Evolutionary conservation across 2,113 vertebrate species (phyloP).

Genomic region (Serilophus lunatus): DNA sequence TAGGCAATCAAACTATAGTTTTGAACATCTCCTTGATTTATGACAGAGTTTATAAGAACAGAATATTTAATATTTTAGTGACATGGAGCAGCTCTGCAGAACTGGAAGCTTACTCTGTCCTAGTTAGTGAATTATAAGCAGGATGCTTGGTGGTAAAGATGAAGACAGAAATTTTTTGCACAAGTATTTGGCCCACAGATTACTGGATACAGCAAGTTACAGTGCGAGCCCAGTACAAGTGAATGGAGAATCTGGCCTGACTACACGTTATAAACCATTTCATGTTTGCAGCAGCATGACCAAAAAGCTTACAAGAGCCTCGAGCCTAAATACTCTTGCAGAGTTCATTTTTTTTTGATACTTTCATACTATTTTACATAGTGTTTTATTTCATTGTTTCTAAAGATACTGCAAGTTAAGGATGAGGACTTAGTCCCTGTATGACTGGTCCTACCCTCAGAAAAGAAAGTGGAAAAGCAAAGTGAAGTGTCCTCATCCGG

Average conservation of each 20-base stretch:
- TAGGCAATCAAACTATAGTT: background rate
- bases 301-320: background rate
- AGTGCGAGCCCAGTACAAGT: background rate
- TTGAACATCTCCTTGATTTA: background rate
- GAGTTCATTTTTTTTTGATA: background rate
- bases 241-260: background rate
- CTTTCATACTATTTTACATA: background rate
- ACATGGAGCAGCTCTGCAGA: background rate
- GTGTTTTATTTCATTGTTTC: background rate
- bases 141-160: background rate
- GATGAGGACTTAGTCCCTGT: background rate
- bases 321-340: background rate
- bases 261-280: background rate
- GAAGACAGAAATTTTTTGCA: background rate
- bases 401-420: background rate
- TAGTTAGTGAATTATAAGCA: no score
- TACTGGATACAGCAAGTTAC: background rate
- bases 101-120: background rate
- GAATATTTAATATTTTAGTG: background rate
- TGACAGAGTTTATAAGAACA: background rate
- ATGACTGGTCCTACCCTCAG: background rate
- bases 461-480: background rate
- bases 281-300: background rate
- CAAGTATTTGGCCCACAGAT: background rate
- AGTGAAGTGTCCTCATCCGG: background rate